Conservation (phyloP, 2,888 invertebrate genomes). For the Caenorhabditis becei region DNA sequence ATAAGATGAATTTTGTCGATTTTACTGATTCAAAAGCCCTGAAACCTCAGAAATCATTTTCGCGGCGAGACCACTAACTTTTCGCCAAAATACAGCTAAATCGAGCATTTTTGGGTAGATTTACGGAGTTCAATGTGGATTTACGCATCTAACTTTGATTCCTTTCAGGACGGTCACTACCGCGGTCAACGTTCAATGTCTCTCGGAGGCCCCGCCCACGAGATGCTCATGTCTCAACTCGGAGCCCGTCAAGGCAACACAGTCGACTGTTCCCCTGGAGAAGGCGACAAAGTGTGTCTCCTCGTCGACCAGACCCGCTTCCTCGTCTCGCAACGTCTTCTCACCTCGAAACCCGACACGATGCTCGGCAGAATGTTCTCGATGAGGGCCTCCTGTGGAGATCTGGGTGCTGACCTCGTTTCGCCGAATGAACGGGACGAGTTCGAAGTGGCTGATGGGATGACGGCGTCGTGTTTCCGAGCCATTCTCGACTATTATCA, state of each 20-base stretch:
- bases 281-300: slow-evolving; percentile 86
- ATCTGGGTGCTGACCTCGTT: slow-evolving; percentile 85
- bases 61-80: too few species aligned
- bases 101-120: too few species aligned
- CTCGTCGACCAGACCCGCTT: slow-evolving; percentile 97
- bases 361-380: slow-evolving; percentile 87
- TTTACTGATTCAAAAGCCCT: too few species aligned
- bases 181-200: slow-evolving; percentile 80
- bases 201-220: slow-evolving; percentile 80
- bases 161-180: slow-evolving; percentile 66
- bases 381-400: slow-evolving; percentile 87
- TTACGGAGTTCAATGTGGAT: neutral
- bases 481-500: slow-evolving; percentile 87
- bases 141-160: too few species aligned
- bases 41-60: too few species aligned
- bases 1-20: too few species aligned
- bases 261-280: slow-evolving; percentile 70
- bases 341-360: slow-evolving; percentile 96
- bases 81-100: too few species aligned
- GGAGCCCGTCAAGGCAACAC: slow-evolving; percentile 63
- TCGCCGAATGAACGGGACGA: slow-evolving; percentile 97
- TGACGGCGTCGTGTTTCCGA: slow-evolving; percentile 94
- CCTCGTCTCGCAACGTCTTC: slow-evolving; percentile 93
- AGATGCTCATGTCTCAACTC: slow-evolving; percentile 76
- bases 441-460: slow-evolving; percentile 94